Percentiles rank a stretch among this genome's conserved stretches.
Evolutionary conservation across 2,797 vertebrate genomes (phyloP).

Genomic region (Cetoscarus ocellatus): DNA sequence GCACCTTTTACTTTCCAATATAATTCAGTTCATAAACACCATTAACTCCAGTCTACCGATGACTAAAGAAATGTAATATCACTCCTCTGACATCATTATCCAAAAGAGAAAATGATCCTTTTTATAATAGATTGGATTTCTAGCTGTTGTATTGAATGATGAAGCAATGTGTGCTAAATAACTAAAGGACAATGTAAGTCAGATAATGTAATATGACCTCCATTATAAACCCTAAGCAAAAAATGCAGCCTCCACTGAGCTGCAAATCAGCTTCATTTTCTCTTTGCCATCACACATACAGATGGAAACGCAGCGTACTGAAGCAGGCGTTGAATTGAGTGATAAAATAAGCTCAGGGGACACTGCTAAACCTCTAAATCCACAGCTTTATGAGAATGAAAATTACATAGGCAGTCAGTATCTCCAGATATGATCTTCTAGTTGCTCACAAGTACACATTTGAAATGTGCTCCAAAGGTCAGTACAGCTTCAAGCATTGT

Average conservation of each 20-base stretch:
- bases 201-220: constrained; percentile 41
- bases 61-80: neutral
- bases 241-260: constrained; percentile 35
- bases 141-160: neutral
- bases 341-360: constrained; percentile 8
- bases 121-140: constrained; percentile 1
- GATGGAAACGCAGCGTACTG: constrained; percentile 14
- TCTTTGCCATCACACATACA: constrained; percentile 49
- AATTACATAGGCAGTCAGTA: neutral
- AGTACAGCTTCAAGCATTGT: constrained; percentile 3
- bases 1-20: neutral
- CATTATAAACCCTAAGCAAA: constrained; percentile 21
- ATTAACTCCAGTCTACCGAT: neutral
- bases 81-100: neutral
- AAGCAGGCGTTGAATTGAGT: constrained; percentile 15
- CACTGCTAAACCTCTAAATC: constrained; percentile 18
- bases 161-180: neutral
- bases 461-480: constrained; percentile 33
- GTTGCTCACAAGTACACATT: constrained; percentile 2
- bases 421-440: constrained; percentile 20
- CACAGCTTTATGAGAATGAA: constrained; percentile 17
- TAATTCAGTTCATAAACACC: neutral
- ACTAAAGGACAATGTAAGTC: constrained; percentile 9
- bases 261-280: constrained; percentile 34
- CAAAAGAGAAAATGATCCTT: neutral